Evolutionary conservation across 2,888 invertebrate genomes (phyloP).

Genomic region (Pachliopta kotzebuea): DNA sequence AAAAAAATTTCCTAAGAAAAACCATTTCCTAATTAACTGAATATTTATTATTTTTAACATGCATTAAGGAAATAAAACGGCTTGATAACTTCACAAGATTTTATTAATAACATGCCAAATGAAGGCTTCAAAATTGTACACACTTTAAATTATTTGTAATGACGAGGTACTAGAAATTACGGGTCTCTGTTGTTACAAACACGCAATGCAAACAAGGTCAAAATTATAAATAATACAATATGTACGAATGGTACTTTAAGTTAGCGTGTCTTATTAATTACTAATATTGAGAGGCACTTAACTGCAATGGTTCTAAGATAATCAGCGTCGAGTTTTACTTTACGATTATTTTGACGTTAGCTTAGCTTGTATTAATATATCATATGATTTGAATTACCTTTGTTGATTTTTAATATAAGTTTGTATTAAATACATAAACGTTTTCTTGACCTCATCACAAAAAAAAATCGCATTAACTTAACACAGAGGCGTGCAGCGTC

Average conservation of each 20-base stretch:
- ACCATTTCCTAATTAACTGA: too few species aligned
- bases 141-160: slow-evolving; percentile 16
- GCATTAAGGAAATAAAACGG: neutral
- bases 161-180: slow-evolving; percentile 24
- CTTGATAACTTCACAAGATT: slow-evolving; percentile 6
- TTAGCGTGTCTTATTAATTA: too few species aligned
- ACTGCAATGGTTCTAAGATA: too few species aligned
- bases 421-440: too few species aligned
- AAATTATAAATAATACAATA: slow-evolving; percentile 32
- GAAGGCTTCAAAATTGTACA: slow-evolving; percentile 21
- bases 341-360: too few species aligned
- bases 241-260: neutral
- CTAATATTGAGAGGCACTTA: too few species aligned
- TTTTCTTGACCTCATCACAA: too few species aligned
- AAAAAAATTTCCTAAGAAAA: neutral
- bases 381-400: too few species aligned
- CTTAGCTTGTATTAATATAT: too few species aligned
- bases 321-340: too few species aligned
- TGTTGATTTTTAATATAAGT: too few species aligned
- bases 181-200: slow-evolving; percentile 16
- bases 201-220: slow-evolving; percentile 39
- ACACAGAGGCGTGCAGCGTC: neutral
- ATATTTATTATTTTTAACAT: neutral
- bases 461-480: neutral
- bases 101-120: slow-evolving; percentile 16